These are phyloP conservation scores for Calonectris borealis DNA, from an alignment of 2,113 vertebrate genomes.

Conservation along the genomic window DNA sequence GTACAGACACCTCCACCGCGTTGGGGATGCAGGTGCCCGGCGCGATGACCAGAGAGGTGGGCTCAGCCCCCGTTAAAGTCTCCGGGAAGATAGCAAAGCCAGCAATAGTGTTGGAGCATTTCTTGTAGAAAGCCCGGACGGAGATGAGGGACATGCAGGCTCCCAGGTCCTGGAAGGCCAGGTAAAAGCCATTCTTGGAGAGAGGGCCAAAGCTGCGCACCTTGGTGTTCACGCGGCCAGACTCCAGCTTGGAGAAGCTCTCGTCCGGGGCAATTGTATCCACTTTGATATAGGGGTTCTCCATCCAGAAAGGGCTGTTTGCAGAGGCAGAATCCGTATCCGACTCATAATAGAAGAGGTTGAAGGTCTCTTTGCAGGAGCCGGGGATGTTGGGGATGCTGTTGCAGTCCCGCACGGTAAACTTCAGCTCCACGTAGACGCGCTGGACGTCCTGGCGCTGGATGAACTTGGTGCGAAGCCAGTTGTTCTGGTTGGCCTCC, in stretches of 20 bases:
- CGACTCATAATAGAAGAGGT: slow-evolving; percentile 96
- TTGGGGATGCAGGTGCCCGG: slow-evolving; percentile 94
- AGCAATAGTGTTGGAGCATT: slow-evolving; percentile 93
- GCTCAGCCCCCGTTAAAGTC: slow-evolving; percentile 93
- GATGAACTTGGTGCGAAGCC: slow-evolving; percentile 95
- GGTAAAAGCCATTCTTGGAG: slow-evolving; percentile 95
- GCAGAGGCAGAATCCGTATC: slow-evolving; percentile 93
- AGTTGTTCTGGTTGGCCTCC: slow-evolving; percentile 93
- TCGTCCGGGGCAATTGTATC: slow-evolving; percentile 97
- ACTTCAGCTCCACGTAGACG: slow-evolving; percentile 95
- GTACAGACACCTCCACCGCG: slow-evolving; percentile 91
- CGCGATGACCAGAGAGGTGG: slow-evolving; percentile 95
- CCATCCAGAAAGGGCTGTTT: slow-evolving; percentile 97
- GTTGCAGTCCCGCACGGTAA: slow-evolving; percentile 95
- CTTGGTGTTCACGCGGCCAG: slow-evolving; percentile 93
- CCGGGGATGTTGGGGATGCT: slow-evolving; percentile 97
- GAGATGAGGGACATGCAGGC: slow-evolving; percentile 99
- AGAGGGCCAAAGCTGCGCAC: slow-evolving; percentile 96
- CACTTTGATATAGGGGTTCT: slow-evolving; percentile 98
- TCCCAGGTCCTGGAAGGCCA: slow-evolving; percentile 97
- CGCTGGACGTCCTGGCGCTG: slow-evolving; percentile 89
- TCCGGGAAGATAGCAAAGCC: slow-evolving; percentile 96
- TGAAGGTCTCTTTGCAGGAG: slow-evolving; percentile 99
- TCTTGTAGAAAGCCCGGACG: slow-evolving; percentile 96
- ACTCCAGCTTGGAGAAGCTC: slow-evolving; percentile 93